phyloP scores from a whole-genome alignment of 1,140 invertebrate species.

The Diorhabda sublineata region DNA sequence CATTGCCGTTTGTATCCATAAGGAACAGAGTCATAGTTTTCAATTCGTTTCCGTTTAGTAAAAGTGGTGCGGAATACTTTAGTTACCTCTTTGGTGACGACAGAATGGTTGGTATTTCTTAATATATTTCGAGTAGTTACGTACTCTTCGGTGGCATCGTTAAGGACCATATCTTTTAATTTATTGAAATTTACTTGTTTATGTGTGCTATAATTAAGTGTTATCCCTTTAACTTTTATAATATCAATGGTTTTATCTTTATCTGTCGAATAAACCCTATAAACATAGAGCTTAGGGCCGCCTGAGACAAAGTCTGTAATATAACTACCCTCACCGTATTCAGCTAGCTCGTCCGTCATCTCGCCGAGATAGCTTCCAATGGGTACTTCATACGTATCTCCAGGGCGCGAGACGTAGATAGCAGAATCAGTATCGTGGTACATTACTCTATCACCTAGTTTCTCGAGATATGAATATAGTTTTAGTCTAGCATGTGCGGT shows the following conservation, averaged over 20 bases:
- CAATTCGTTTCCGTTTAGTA: not conserved
- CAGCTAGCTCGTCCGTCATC: constrained; percentile 37
- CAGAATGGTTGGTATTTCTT: not conserved
- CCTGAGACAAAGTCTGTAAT: constrained; percentile 28
- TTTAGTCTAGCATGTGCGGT: constrained; percentile 42
- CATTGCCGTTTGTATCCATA: not conserved
- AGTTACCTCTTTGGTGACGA: constrained; percentile 1
- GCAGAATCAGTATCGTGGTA: constrained; percentile 49
- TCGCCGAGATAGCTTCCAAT: constrained; percentile 40
- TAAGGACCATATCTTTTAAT: not conserved
- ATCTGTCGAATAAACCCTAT: not conserved
- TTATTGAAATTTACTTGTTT: not conserved
- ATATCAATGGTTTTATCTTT: not conserved
- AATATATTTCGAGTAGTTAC: not conserved
- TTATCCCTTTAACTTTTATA: constrained; percentile 14
- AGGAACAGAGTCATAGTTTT: not conserved
- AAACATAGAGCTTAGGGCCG: constrained; percentile 41
- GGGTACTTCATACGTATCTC: constrained; percentile 23
- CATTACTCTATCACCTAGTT: constrained; percentile 40
- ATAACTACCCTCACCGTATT: constrained; percentile 21
- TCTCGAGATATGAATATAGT: constrained; percentile 39
- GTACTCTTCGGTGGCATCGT: not conserved
- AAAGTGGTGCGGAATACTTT: not conserved
- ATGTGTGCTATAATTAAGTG: constrained; percentile 9
- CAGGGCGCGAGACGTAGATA: constrained; percentile 32